Conservation (phyloP, 2,113 vertebrate genomes). For the Fregata magnificens region DNA sequence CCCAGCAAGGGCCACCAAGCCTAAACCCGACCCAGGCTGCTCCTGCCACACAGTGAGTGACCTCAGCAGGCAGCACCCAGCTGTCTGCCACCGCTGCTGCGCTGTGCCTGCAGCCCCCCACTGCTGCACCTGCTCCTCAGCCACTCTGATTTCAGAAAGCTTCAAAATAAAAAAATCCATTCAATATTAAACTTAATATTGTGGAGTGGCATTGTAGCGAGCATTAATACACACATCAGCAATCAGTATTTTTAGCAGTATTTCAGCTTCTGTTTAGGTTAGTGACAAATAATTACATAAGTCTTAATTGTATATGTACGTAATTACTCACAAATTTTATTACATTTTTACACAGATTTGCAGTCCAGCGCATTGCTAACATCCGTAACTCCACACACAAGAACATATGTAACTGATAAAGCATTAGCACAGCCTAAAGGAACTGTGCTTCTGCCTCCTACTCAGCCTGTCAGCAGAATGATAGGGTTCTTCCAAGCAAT, state of each 20-base stretch:
- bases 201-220: not conserved
- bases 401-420: not conserved
- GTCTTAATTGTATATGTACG: not conserved
- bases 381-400: not conserved
- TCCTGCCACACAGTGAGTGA: not conserved
- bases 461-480: not conserved
- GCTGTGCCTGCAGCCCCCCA: fast-evolving
- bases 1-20: not conserved
- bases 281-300: not conserved
- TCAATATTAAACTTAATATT: not conserved
- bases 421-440: not conserved
- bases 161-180: not conserved
- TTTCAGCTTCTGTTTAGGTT: not conserved
- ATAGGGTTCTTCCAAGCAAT: not conserved
- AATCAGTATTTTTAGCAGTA: not conserved
- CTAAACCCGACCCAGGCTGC: fast-evolving
- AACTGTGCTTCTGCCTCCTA: not conserved
- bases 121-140: not conserved
- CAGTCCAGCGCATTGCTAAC: not conserved
- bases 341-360: not conserved
- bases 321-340: not conserved
- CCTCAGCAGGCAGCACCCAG: not conserved
- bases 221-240: not conserved
- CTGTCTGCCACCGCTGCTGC: fast-evolving
- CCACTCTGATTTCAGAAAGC: not conserved